Conservation (phyloP, 2,888 invertebrate genomes). For the Thymelicus lineola region DNA sequence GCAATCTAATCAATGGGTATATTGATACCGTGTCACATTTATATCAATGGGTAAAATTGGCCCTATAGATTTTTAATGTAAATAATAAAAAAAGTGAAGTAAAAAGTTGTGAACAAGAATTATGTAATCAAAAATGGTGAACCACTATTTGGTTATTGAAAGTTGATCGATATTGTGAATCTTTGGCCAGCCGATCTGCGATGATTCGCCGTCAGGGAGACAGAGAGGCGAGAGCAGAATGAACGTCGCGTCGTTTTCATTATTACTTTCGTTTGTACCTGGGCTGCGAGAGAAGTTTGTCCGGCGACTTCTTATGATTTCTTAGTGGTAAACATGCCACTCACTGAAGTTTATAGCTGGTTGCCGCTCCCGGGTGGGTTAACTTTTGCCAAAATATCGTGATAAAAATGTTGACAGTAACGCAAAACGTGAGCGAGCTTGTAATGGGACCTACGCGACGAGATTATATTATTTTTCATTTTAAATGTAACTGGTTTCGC, state of each 20-base stretch:
- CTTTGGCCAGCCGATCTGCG: no score
- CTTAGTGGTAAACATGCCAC: constrained; percentile 28
- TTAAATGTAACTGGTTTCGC: neutral
- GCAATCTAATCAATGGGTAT: no score
- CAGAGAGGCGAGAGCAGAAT: neutral
- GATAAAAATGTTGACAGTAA: constrained; percentile 19
- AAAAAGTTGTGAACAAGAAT: no score
- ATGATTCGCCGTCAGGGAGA: neutral
- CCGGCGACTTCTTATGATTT: constrained; percentile 27
- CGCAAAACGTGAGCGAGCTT: constrained; percentile 5
- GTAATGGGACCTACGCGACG: neutral
- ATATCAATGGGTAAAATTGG: no score
- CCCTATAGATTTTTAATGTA: no score
- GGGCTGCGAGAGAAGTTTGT: constrained; percentile 23
- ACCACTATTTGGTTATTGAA: no score
- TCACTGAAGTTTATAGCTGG: neutral
- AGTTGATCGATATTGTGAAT: no score
- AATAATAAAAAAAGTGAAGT: no score
- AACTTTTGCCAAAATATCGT: constrained; percentile 6
- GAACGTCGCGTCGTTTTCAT: constrained; percentile 15
- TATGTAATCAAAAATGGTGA: no score
- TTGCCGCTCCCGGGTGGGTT: neutral
- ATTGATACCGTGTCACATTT: no score
- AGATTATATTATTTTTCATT: constrained; percentile 3
- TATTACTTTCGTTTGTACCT: constrained; percentile 19